Evolutionary conservation across 2,888 invertebrate species (phyloP).

Genomic region (Tuberolachnus salignus): DNA sequence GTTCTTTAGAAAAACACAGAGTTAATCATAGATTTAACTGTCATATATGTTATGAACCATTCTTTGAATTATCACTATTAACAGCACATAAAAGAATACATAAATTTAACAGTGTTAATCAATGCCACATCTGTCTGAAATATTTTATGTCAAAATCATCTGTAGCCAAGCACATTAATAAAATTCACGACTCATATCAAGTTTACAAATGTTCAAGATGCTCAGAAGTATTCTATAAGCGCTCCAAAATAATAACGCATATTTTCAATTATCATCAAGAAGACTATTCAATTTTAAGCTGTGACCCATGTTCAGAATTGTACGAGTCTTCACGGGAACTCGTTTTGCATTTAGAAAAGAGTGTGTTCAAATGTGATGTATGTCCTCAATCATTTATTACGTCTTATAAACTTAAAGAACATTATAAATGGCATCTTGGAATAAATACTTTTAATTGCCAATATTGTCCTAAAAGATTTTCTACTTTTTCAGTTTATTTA

Average conservation of each 20-base stretch:
- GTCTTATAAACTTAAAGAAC: conserved; percentile 37
- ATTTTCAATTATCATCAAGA: conserved; percentile 42
- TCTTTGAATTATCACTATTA: neutral
- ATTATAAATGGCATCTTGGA: conserved; percentile 47
- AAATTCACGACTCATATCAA: neutral
- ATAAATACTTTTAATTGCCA: conserved; percentile 34
- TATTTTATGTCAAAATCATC: neutral
- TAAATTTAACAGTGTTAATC: neutral
- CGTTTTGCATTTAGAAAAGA: conserved; percentile 8
- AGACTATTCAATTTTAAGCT: conserved; percentile 36
- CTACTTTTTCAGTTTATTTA: conserved; percentile 24
- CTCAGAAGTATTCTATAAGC: conserved; percentile 38
- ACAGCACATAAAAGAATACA: neutral
- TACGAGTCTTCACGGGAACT: neutral
- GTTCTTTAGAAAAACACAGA: conserved; percentile 12
- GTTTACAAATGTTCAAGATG: conserved; percentile 42
- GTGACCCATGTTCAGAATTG: conserved; percentile 20
- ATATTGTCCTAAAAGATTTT: conserved; percentile 34
- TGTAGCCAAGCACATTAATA: neutral
- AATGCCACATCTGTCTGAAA: neutral
- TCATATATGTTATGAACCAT: conserved; percentile 12
- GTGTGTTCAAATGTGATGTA: conserved; percentile 25
- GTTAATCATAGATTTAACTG: too few relatives aligned
- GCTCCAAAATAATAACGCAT: conserved; percentile 28
- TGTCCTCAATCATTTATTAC: conserved; percentile 35